phyloP scores from a whole-genome alignment of 2,113 vertebrate genomes.

The Lucifuga dentata region DNA sequence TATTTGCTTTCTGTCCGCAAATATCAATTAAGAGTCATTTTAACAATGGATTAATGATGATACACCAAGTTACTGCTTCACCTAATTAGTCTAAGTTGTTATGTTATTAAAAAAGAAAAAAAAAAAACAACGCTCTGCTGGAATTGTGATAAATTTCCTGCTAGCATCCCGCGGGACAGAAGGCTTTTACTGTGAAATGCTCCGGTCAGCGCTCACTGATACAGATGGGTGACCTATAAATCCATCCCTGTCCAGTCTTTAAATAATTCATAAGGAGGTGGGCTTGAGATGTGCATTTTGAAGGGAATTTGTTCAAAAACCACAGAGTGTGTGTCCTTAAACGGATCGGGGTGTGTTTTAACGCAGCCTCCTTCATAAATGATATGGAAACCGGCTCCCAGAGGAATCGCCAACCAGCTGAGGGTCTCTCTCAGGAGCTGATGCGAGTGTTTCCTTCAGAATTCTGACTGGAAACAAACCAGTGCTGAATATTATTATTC shows the following conservation, averaged over 20 bases:
- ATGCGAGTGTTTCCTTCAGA: constrained; percentile 20
- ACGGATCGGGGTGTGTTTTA: constrained; percentile 51
- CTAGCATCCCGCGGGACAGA: constrained; percentile 27
- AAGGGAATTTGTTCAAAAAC: constrained; percentile 30
- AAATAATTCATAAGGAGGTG: constrained; percentile 56
- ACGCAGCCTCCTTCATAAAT: constrained; percentile 57
- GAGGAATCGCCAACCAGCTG: constrained; percentile 41
- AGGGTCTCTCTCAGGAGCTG: constrained; percentile 29
- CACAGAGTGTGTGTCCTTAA: constrained; percentile 21
- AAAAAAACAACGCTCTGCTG: constrained; percentile 21
- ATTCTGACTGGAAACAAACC: constrained; percentile 35
- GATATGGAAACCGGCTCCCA: constrained; percentile 49
- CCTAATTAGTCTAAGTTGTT: constrained; percentile 9
- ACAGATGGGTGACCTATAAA: constrained; percentile 52
- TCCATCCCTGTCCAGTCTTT: constrained; percentile 46
- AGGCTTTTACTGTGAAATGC: constrained; percentile 50
- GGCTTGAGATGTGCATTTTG: constrained; percentile 18
- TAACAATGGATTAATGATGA: constrained; percentile 3
- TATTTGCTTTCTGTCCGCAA: no score
- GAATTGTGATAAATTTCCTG: constrained; percentile 53
- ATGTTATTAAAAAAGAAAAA: background rate
- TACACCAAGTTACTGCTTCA: background rate
- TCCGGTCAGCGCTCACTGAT: constrained; percentile 54
- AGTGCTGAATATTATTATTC: constrained; percentile 15
- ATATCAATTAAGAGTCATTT: background rate